These are phyloP conservation scores for Alethe castanea DNA, from an alignment of 2,113 vertebrate species.

Conservation along the genomic window DNA sequence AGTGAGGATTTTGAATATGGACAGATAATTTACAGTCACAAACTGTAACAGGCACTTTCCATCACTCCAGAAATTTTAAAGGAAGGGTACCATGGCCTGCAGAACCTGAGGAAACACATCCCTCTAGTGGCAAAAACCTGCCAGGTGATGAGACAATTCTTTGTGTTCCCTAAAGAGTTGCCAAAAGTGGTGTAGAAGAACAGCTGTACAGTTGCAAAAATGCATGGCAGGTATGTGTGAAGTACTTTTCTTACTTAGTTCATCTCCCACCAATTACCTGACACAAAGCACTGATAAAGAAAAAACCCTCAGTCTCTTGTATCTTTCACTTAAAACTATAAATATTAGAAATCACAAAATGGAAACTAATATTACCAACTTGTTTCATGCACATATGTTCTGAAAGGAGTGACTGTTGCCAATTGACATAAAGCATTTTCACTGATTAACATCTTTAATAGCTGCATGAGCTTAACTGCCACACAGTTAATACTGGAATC, in stretches of 20 bases:
- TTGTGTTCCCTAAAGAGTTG: accelerated
- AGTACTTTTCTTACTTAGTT: neutral
- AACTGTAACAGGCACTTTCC: neutral
- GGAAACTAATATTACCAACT: neutral
- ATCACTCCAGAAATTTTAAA: neutral
- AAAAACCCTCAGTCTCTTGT: neutral
- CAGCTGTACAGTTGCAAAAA: neutral
- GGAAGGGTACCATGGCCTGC: accelerated
- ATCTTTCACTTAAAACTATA: neutral
- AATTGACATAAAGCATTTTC: neutral
- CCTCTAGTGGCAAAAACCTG: conserved; percentile 40
- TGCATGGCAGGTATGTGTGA: neutral
- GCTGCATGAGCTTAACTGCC: neutral
- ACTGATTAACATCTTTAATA: neutral
- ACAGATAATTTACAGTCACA: neutral
- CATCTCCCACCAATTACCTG: neutral
- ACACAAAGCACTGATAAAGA: neutral
- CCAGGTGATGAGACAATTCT: neutral
- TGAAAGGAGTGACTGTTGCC: neutral
- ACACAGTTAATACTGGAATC: neutral
- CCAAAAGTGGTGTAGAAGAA: neutral
- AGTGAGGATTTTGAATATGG: neutral
- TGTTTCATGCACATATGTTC: neutral
- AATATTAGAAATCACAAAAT: neutral
- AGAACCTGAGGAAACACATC: neutral